Conservation (phyloP, 1,140 invertebrate genomes). For the Bicyclus anynana region DNA sequence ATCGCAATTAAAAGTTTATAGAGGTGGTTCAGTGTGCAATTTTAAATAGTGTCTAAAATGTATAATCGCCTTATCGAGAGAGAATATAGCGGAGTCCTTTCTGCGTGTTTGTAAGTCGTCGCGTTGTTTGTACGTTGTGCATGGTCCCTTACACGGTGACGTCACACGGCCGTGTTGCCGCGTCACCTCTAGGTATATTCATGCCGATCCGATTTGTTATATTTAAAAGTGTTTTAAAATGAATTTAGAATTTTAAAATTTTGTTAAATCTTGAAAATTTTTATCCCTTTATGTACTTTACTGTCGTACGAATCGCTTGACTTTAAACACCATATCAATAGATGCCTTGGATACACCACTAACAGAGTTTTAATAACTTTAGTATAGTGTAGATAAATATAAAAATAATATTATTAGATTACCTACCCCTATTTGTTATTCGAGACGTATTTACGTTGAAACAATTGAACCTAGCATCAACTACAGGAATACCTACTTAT, state of each 20-base stretch:
- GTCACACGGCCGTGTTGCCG: neutral
- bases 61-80: constrained; percentile 75
- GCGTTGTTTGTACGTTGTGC: constrained; percentile 19
- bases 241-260: constrained; percentile 9
- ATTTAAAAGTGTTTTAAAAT: constrained; percentile 10
- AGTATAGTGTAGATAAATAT: constrained; percentile 18
- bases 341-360: constrained; percentile 23
- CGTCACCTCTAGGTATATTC: neutral
- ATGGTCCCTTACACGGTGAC: constrained; percentile 11
- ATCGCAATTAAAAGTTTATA: constrained; percentile 76
- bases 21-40: constrained; percentile 74
- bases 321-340: constrained; percentile 26
- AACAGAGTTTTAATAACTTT: constrained; percentile 18
- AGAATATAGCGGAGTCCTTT: constrained; percentile 73
- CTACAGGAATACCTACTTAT: constrained; percentile 15
- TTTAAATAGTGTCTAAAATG: constrained; percentile 69
- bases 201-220: constrained; percentile 21
- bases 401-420: constrained; percentile 4
- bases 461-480: constrained; percentile 5
- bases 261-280: constrained; percentile 9
- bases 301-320: constrained; percentile 10
- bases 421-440: constrained; percentile 5
- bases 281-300: constrained; percentile 1
- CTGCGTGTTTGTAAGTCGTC: constrained; percentile 53
- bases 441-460: constrained; percentile 6